Base-by-base conservation (phyloP, 2,888 invertebrate genomes). In the Abrostola triplasia region DNA sequence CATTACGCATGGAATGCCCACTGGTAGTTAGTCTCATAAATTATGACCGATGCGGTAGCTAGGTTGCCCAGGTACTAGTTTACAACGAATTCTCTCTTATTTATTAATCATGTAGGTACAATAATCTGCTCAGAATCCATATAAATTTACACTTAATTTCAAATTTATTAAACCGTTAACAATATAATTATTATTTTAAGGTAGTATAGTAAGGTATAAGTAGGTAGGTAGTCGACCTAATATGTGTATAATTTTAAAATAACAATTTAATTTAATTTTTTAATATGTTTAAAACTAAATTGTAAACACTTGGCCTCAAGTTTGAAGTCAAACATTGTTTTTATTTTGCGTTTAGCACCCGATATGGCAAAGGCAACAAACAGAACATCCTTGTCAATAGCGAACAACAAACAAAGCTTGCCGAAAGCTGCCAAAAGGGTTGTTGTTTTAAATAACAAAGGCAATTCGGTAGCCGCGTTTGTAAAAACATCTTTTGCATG, bases 401-500 rank as follows among this genome's bases (percentile, higher is more conserved):
- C 53, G 84, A 80, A 65, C 58, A 49, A 69, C 67, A 79, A 88
- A 87, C 89, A 88, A 89, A 86, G 82, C 82, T 70, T 68, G 77
- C 87, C 87, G 85, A 85, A 85, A 88, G 81, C 87, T 85, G 88
- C 83, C 88, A 88, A 91, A 93, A 91, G 92, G 92, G 91, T 92
- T 92, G 88, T 83, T 90, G 86, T 83, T 90, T 86, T 86, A 74
- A 92, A 93, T 91, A 93, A 93, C 90, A 94, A 90, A 89, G 83
- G 77, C 87, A 80, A 90, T 92, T 89, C 94, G 83, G 94, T 94
- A 94, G 94, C 88, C 91, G 90, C 82, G 80, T 80, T 82, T 84
- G 84, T 88, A 91, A 93, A 94, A 94, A 93, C 88, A 86, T 90
- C 83, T 93, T 94, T 94, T 94, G 94, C 94, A 94, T 93, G 79